Evolutionary conservation across 2,113 vertebrate genomes (phyloP), one percentile per base, ranked within the genome.

Genomic region (Athene noctua): DNA sequence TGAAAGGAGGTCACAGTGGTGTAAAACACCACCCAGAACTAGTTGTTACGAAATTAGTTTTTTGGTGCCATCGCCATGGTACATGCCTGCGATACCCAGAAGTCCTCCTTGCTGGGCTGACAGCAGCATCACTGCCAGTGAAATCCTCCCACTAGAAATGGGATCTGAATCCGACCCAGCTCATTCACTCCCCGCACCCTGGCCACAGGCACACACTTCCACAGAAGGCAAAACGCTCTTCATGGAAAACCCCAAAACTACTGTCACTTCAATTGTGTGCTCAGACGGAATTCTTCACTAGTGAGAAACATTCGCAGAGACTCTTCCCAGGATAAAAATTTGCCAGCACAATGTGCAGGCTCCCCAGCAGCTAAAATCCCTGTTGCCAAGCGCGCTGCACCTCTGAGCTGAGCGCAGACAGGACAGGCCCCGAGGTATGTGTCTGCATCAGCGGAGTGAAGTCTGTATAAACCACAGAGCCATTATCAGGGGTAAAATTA

Each of bases 401-500:
- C 71, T 23, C 78, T 1, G 5, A 57, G 87, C 85, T 4, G 55
- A 32, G 81, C 16, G 1, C 58, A 70, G 85, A 25, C 78, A 75
- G 92, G 74, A 86, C 4, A 1, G 68, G 65, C 63, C 88, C 91
- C 44, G 12, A 27, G 82, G 90, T 84, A 82, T 4, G 1, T 7
- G 67, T 82, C 91, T 93, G 85, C 92, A 32, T 36, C 61, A 1
- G 65, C 87, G 67, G 36, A 75, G 62, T 1, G 4, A 49, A 75
- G 88, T 23, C 97, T 94, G 85, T 25, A 22, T 79, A 92, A 97
- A 97, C 94, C 97, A 96, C 92, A 89, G 85, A 78, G 80, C 97
- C 89, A 75, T 96, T 97, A 97, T 91, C 97, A 95, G 89, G 96
- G 95, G 96, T 94, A 96, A 98, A 97, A 98, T 98, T 98, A 98